phyloP scores from a whole-genome alignment of 1,140 invertebrate genomes.

The Teleopsis dalmanni region DNA sequence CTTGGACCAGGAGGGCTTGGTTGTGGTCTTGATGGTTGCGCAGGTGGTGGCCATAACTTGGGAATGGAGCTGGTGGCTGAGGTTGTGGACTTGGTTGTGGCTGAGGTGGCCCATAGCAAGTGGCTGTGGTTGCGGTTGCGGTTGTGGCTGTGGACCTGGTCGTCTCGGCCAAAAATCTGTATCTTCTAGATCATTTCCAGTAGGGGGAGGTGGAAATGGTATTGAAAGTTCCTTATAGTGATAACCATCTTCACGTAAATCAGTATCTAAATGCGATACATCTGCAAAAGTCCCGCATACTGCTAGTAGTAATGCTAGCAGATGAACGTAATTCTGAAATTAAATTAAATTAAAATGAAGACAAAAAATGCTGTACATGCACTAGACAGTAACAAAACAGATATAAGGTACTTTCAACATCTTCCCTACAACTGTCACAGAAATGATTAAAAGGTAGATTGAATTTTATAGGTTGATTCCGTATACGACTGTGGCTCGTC shows the following conservation, averaged over 20 bases:
- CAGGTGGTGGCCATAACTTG: slow-evolving; percentile 13
- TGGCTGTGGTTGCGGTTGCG: slow-evolving; percentile 15
- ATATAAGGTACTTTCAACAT: no score
- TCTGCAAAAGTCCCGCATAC: slow-evolving; percentile 26
- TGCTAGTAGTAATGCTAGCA: slow-evolving; percentile 26
- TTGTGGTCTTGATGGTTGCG: slow-evolving; percentile 11
- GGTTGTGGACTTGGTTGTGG: no score
- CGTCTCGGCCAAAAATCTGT: slow-evolving; percentile 14
- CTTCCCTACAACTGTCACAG: no score
- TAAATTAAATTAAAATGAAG: no score
- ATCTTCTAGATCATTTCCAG: slow-evolving; percentile 37
- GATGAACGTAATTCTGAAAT: slow-evolving; percentile 20
- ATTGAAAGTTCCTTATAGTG: slow-evolving; percentile 40
- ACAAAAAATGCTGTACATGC: no score
- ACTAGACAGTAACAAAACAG: no score
- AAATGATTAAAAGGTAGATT: no score
- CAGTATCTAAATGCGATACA: slow-evolving; percentile 40
- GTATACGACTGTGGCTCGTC: no score
- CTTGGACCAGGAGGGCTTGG: slow-evolving; percentile 12
- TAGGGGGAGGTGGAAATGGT: slow-evolving; percentile 32
- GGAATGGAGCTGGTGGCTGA: neutral
- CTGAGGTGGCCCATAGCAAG: no score
- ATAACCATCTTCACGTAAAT: slow-evolving; percentile 39
- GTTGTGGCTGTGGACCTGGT: slow-evolving; percentile 15
- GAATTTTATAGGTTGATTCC: no score